Base-by-base conservation (phyloP, 2,888 invertebrate species). In the Clunio marinus region DNA sequence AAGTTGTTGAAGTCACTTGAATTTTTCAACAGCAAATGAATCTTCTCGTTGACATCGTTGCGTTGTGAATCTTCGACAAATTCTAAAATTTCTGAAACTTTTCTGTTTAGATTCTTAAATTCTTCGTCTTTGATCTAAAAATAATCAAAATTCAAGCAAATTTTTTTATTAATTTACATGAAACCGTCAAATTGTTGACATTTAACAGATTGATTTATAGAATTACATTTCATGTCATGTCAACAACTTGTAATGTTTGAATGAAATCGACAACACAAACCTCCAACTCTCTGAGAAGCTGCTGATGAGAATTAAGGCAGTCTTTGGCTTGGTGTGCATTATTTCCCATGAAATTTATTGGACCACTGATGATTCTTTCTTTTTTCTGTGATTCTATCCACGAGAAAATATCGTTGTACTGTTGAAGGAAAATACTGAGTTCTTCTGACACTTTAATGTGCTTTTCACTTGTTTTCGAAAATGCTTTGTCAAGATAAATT, bases 331-430 rank as follows among this genome's bases (percentile, higher is more conserved):
- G 82, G 5, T 81, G 77, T 27, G 85, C 75, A 74, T 84, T 83
- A 66, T 82, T 83, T n/a, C 91, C 91, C 85, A 91, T 86, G 73
- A 88, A 85, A 70, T 84, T 83, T 74, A 88, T 87, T 45, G 86
- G 85, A 73, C 86, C 84, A 0, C 86, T 88, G 27, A 88, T 86
- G 27, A 68, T 68, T 27, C 45, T n/a, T 4, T 68, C 68, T 10
- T 37, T 57, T 8, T 68, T 68, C 27, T 68, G 68, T 68, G 86
- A 86, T 25, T 84, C 82, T 66, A 91, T 75, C 91, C 91, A 92
- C n/a, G 83, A 83, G 70, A 87, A 82, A 35, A 91, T 77, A 75
- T 84, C 83, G 71, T 86, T 86, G 75, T 88, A 87, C 74, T 84
- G 85, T 59, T 87, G 84, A 25, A 87, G 80, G 78, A 90, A 91